These are phyloP conservation scores for Phrynocephalus versicolor DNA, from an alignment of 2,113 vertebrate genomes.

Conservation along the genomic window DNA sequence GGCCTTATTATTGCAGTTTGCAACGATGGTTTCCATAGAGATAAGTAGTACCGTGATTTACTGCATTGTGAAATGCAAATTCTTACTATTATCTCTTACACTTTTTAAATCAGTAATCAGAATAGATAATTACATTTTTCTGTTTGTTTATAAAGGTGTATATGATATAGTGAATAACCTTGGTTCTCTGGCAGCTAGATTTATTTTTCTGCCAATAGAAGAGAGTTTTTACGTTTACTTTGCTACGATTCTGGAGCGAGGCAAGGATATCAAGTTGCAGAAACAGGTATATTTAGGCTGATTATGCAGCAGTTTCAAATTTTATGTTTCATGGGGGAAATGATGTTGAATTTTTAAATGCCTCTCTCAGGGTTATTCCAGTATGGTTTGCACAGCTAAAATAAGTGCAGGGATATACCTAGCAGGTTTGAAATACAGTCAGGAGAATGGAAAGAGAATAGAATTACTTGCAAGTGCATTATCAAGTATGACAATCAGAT, in stretches of 20 bases:
- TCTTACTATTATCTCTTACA: neutral
- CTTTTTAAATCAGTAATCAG: neutral
- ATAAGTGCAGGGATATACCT: neutral
- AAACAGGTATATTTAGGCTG: slow-evolving; percentile 80
- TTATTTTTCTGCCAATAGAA: slow-evolving; percentile 93
- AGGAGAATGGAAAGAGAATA: neutral
- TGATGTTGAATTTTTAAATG: neutral
- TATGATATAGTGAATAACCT: slow-evolving; percentile 97
- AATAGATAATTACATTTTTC: slow-evolving; percentile 5
- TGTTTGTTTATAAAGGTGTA: slow-evolving; percentile 70
- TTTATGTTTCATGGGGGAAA: neutral
- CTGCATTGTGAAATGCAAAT: neutral
- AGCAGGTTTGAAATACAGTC: neutral
- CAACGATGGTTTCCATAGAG: neutral
- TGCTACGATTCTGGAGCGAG: slow-evolving; percentile 90
- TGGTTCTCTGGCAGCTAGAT: slow-evolving; percentile 94
- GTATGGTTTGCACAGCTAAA: neutral
- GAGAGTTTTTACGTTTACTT: slow-evolving; percentile 99
- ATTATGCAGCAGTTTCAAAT: neutral
- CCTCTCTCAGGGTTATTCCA: neutral
- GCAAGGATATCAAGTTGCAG: slow-evolving; percentile 79
- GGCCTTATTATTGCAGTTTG: neutral
- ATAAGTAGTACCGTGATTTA: neutral
- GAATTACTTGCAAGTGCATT: neutral
- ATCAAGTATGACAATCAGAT: neutral